phyloP scores from a whole-genome alignment of 2,797 vertebrate genomes.

The Eulemur coronatus region DNA sequence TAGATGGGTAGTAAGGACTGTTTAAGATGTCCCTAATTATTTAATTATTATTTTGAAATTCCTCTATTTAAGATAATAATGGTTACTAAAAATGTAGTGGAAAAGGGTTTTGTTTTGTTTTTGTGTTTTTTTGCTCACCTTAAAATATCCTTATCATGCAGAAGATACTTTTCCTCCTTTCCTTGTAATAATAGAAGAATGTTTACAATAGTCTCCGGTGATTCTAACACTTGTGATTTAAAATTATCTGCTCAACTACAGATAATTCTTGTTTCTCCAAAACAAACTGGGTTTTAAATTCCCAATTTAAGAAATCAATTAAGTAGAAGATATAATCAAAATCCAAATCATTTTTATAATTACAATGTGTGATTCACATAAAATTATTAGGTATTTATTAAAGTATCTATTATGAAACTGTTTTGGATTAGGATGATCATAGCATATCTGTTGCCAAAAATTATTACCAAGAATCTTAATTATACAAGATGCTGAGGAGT shows the following conservation, averaged over 20 bases:
- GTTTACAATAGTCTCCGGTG: background rate
- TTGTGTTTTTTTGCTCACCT: background rate
- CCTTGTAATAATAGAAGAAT: background rate
- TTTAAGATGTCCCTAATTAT: background rate
- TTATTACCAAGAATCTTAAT: background rate
- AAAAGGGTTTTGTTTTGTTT: background rate
- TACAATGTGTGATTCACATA: conserved; percentile 2
- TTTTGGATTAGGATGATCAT: background rate
- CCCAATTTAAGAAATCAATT: background rate
- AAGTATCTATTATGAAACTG: background rate
- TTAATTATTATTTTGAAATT: conserved; percentile 33
- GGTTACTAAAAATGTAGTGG: background rate
- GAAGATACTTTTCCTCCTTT: background rate
- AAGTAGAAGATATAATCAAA: conserved; percentile 25
- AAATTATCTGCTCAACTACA: conserved; percentile 1
- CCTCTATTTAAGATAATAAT: background rate
- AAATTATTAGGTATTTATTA: conserved; percentile 34
- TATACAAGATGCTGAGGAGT: background rate
- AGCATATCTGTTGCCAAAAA: background rate
- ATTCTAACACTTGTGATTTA: background rate
- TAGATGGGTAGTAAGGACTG: background rate
- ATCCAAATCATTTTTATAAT: background rate
- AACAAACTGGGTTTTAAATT: conserved; percentile 18
- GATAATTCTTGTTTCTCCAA: background rate
- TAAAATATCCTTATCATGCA: background rate